These are phyloP conservation scores for Leptinotarsa undecemlineata DNA, from an alignment of 1,140 invertebrate genomes.

Conservation along the genomic window DNA sequence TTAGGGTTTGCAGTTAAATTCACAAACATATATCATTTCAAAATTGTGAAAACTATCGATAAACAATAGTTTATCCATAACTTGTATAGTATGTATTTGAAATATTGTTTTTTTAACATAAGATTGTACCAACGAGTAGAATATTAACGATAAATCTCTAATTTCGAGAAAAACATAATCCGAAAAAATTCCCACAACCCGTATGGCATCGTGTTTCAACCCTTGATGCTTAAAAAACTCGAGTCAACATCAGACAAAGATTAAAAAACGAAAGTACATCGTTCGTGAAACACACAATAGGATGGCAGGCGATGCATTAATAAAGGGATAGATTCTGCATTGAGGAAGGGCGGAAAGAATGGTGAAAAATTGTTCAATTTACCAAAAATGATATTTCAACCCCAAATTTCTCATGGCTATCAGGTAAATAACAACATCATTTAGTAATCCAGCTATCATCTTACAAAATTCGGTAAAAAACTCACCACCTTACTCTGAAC, in stretches of 20 bases:
- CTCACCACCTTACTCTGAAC: constrained; percentile 31
- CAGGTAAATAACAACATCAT: constrained; percentile 36
- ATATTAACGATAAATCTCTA: neutral
- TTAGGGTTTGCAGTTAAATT: too few species aligned
- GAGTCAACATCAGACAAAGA: constrained; percentile 32
- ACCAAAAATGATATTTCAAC: constrained; percentile 36
- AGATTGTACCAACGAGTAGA: too few species aligned
- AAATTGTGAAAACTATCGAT: too few species aligned
- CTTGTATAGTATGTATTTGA: too few species aligned
- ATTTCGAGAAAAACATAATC: neutral
- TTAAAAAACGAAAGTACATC: constrained; percentile 29
- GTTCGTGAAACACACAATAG: constrained; percentile 21
- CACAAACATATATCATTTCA: too few species aligned
- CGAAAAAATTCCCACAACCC: constrained; percentile 25
- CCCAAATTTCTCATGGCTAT: constrained; percentile 41
- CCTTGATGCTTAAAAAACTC: constrained; percentile 32
- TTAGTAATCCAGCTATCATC: constrained; percentile 43
- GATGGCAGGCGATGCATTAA: constrained; percentile 31
- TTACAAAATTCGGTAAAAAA: constrained; percentile 43
- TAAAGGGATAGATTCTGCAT: constrained; percentile 29
- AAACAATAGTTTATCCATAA: too few species aligned
- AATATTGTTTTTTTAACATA: too few species aligned
- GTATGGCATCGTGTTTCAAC: constrained; percentile 23
- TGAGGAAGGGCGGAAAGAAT: constrained; percentile 11
- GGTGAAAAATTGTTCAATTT: constrained; percentile 45